Conservation (phyloP, 2,888 invertebrate genomes). For the Yponomeuta evonymella region DNA sequence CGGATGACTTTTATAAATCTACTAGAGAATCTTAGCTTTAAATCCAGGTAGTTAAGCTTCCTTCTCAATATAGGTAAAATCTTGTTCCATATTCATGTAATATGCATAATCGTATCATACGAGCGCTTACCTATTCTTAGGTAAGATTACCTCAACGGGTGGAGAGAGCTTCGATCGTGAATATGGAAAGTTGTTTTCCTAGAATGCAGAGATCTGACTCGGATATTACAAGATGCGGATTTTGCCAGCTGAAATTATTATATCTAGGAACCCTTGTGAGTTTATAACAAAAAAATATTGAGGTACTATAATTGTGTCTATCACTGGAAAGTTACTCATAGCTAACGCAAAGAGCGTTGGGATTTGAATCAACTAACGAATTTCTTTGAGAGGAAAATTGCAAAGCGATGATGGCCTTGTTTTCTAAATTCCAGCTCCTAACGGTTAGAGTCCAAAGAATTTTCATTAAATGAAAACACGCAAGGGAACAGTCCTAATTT, state of each 20-base stretch:
- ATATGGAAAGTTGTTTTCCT: conserved; percentile 1
- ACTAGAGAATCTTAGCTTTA: not conserved
- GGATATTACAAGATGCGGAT: not conserved
- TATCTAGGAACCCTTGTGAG: too few species aligned
- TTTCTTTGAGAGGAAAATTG: not conserved
- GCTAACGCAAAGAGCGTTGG: too few species aligned
- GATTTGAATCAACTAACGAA: too few species aligned
- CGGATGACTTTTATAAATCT: not conserved
- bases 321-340: too few species aligned
- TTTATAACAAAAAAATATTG: too few species aligned
- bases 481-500: not conserved
- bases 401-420: not conserved
- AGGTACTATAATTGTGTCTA: too few species aligned
- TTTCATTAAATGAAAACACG: not conserved
- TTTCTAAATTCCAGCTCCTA: not conserved
- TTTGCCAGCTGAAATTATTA: not conserved
- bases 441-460: not conserved
- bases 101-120: conserved; percentile 17
- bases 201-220: not conserved
- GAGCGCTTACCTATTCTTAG: conserved; percentile 13
- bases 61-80: conserved; percentile 8
- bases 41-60: conserved; percentile 2
- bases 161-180: not conserved
- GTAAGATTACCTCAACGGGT: conserved; percentile 13
- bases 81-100: conserved; percentile 16